Evolutionary conservation across 2,888 invertebrate genomes (phyloP), one percentile per base, ranked within the genome.

Genomic region (Uloborus plumipes): DNA sequence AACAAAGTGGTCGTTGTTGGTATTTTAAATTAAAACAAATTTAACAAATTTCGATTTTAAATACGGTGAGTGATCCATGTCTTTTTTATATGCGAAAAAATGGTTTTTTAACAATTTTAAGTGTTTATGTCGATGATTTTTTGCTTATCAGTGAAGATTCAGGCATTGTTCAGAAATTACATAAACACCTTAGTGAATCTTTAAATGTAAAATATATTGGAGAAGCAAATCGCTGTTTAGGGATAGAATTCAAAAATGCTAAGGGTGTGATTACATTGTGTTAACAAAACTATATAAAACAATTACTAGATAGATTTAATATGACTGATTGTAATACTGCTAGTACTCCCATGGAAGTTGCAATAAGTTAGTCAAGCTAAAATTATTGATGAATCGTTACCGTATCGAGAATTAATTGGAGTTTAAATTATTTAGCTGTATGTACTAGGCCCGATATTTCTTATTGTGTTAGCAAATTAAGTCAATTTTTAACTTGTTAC

Each of bases 191-290:
- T 58, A 58, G 20, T n/a, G 18, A 2, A n/a, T n/a, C n/a, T 20
- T 6, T 67, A 9, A 26, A 67, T 14, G 22, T 53, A 16, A 67
- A 67, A 67, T 67, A 67, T 51, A 16, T 16, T 16, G 69, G 31
- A 16, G 14, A 53, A n/a, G 26, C 26, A 9, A 69, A 69, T 13
- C 51, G 51, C 39, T 69, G 55, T n/a, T 55, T 69, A 69, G 69
- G 69, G 1, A 69, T 69, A 26, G 22, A 69, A 18, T 69, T 69
- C 20, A 15, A 15, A 16, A 16, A 55, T 26, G 31, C 16, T 22
- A 69, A 69, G 6, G 1, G 31, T 14, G 1, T 69, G 0, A 18
- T 69, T 22, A 53, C 69, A 0, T 15, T 53, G 69, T 22, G 31
- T 55, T 31, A 69, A 14, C 15, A 51, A 13, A 53, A 39, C 1